Evolutionary conservation across 2,797 vertebrate genomes (phyloP).

Genomic region (Syngnathus acus): DNA sequence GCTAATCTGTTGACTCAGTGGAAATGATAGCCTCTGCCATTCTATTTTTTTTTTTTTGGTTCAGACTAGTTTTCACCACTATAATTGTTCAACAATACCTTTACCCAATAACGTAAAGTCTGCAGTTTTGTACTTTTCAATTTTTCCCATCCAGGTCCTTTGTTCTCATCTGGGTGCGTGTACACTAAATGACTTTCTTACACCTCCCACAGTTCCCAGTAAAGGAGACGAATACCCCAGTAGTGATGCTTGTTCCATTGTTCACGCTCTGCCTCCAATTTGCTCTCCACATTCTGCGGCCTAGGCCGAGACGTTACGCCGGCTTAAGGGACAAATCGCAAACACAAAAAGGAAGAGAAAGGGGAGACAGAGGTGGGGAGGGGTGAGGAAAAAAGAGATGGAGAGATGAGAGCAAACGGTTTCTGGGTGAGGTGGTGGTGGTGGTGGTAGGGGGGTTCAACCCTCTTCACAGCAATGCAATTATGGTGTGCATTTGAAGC

Average conservation of each 20-base stretch:
- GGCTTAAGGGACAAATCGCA: constrained; percentile 99
- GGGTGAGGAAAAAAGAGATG: constrained; percentile 27
- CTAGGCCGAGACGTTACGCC: constrained; percentile 98
- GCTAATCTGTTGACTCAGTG: constrained; percentile 75
- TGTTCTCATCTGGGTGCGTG: constrained; percentile 24
- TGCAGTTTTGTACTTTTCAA: no score
- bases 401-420: constrained; percentile 17
- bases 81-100: neutral
- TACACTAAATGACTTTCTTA: constrained; percentile 33
- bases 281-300: constrained; percentile 99
- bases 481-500: constrained; percentile 97
- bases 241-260: constrained; percentile 97
- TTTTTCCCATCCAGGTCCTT: no score
- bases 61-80: neutral
- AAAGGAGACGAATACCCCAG: constrained; percentile 78
- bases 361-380: constrained; percentile 50
- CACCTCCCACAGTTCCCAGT: constrained; percentile 60
- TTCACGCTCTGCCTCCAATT: constrained; percentile 99
- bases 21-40: neutral
- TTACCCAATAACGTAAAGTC: neutral
- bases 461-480: constrained; percentile 99
- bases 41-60: neutral
- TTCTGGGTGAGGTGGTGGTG: constrained; percentile 7
- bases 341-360: constrained; percentile 76
- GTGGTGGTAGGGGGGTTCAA: constrained; percentile 67